These are phyloP conservation scores for Gnathonemus echidnorhynchus DNA, from an alignment of 2,113 vertebrate species.

Conservation along the genomic window DNA sequence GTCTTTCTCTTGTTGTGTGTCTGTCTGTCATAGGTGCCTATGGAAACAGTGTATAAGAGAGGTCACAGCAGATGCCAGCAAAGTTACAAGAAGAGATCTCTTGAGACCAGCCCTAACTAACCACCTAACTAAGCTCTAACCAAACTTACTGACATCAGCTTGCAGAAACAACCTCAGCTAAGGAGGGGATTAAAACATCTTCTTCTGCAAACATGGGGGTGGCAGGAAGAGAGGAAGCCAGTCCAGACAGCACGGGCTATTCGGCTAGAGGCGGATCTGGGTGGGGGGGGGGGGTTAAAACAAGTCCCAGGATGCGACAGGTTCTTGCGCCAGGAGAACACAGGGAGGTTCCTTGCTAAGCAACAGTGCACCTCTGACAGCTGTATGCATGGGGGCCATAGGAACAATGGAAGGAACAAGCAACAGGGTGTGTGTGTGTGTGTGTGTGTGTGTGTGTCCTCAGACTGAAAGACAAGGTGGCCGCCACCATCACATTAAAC, in stretches of 20 bases:
- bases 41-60: not conserved
- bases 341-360: not conserved
- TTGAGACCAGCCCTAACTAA: not conserved
- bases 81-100: not conserved
- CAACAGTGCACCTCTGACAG: not conserved
- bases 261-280: not conserved
- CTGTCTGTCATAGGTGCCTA: not conserved
- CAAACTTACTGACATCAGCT: not conserved
- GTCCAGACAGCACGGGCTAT: not conserved
- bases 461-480: not conserved
- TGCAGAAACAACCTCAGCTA: not conserved
- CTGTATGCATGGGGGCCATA: not conserved
- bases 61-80: not conserved
- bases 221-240: not conserved
- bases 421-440: not conserved
- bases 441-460: not conserved
- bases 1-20: not conserved
- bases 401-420: not conserved
- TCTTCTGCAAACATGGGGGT: not conserved
- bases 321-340: not conserved
- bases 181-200: not conserved
- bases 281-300: not conserved
- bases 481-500: not conserved
- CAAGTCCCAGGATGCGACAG: not conserved
- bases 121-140: not conserved